phyloP scores from a whole-genome alignment of 1,140 invertebrate species.

The Pseudachorutes palmiensis region DNA sequence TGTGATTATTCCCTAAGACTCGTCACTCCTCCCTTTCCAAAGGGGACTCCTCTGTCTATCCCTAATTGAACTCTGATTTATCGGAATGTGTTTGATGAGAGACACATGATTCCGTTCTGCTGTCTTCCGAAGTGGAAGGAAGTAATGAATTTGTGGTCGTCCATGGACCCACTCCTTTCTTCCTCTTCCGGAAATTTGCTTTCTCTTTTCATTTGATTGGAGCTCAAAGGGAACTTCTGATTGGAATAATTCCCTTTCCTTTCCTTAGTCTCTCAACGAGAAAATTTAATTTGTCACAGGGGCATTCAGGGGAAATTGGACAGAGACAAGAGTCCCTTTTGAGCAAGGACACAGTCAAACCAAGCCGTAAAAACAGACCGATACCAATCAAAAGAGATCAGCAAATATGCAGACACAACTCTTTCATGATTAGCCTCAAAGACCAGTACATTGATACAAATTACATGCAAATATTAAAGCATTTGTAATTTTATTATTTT shows the following conservation, averaged over 20 bases:
- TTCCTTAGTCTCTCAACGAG: background rate
- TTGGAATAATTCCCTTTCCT: background rate
- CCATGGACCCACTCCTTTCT: no score
- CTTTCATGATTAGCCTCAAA: background rate
- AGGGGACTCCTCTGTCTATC: background rate
- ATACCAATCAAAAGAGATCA: background rate
- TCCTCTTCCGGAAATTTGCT: no score
- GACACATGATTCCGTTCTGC: background rate
- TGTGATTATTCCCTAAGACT: no score
- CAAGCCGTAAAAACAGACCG: background rate
- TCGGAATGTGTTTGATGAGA: background rate
- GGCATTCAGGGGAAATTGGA: background rate
- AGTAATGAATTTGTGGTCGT: background rate
- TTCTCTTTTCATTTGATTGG: background rate
- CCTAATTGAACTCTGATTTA: background rate
- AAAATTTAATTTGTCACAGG: background rate
- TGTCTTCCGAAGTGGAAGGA: background rate
- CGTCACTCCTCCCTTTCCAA: no score
- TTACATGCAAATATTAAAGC: background rate
- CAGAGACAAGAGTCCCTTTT: background rate
- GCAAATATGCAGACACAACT: background rate
- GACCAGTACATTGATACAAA: background rate
- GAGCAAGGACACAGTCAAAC: background rate
- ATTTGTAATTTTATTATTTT: background rate
- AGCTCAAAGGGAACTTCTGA: background rate